A percentile compares a stretch with the other conserved stretches of the same genome.
Conservation (phyloP, 2,888 invertebrate genomes). For the Eilema sororculum region DNA sequence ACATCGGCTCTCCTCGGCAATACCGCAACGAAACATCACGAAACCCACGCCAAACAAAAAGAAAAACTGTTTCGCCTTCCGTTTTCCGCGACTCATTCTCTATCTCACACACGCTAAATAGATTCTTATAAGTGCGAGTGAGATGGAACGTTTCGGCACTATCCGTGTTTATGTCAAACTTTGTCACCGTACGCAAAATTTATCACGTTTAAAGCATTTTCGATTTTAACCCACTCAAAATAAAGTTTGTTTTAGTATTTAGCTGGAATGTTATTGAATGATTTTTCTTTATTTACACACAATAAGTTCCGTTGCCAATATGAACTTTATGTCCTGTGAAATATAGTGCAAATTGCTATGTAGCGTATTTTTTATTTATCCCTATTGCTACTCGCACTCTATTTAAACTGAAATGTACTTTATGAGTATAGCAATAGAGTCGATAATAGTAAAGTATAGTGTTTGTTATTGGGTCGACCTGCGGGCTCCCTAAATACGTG, state of each 20-base stretch:
- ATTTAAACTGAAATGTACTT: slow-evolving; percentile 16
- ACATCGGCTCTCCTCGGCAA: slow-evolving; percentile 11
- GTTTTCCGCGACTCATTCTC: slow-evolving; percentile 20
- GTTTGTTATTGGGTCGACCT: slow-evolving; percentile 18
- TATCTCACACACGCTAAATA: slow-evolving; percentile 14
- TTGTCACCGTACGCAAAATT: slow-evolving; percentile 39
- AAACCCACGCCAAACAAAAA: slow-evolving; percentile 33
- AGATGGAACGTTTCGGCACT: slow-evolving; percentile 21
- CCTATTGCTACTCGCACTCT: neutral
- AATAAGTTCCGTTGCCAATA: slow-evolving; percentile 1
- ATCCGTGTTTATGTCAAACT: slow-evolving; percentile 42
- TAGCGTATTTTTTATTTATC: slow-evolving; percentile 28
- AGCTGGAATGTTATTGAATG: slow-evolving; percentile 26
- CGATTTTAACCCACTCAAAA: slow-evolving; percentile 11
- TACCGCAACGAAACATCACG: slow-evolving; percentile 6
- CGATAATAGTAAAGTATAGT: slow-evolving; percentile 3
- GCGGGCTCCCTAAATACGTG: slow-evolving; percentile 42
- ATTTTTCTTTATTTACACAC: slow-evolving; percentile 40
- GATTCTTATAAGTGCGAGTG: neutral
- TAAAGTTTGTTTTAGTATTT: slow-evolving; percentile 12
- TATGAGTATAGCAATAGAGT: neutral
- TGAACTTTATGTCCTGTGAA: slow-evolving; percentile 21
- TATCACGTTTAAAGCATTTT: slow-evolving; percentile 14
- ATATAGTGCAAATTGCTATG: slow-evolving; percentile 36
- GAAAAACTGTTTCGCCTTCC: slow-evolving; percentile 32